Conservation (phyloP, 2,888 invertebrate species). For the Ochropacha duplaris region DNA sequence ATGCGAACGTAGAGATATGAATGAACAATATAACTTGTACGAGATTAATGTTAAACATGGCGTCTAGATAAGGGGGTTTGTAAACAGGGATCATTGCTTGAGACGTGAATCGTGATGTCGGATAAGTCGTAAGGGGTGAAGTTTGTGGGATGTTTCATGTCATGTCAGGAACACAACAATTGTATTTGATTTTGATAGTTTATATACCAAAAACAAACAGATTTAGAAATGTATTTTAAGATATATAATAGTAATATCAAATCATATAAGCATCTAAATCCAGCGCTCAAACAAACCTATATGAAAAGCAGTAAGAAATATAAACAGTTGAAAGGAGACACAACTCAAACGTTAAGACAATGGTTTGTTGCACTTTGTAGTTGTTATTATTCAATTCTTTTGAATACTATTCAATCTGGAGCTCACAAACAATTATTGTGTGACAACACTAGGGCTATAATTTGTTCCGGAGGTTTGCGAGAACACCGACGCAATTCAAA, state of each 20-base stretch:
- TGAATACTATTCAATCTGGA: no score
- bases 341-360: not conserved
- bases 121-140: not conserved
- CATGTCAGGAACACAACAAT: not conserved
- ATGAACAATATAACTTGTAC: conserved; percentile 32
- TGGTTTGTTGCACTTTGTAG: no score
- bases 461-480: no score
- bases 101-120: conserved; percentile 1
- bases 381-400: no score
- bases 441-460: no score
- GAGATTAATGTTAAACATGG: conserved; percentile 31
- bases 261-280: not conserved
- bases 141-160: not conserved
- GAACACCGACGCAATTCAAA: no score
- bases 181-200: not conserved
- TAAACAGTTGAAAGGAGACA: not conserved
- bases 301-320: not conserved
- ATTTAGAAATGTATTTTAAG: no score
- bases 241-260: not conserved
- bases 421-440: no score
- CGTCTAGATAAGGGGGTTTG: conserved; percentile 24
- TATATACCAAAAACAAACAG: not conserved
- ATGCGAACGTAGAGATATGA: conserved; percentile 22
- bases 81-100: conserved; percentile 16
- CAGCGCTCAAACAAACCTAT: not conserved